Base-by-base conservation (phyloP, 2,113 vertebrate species). In the Ceratotherium simum region DNA sequence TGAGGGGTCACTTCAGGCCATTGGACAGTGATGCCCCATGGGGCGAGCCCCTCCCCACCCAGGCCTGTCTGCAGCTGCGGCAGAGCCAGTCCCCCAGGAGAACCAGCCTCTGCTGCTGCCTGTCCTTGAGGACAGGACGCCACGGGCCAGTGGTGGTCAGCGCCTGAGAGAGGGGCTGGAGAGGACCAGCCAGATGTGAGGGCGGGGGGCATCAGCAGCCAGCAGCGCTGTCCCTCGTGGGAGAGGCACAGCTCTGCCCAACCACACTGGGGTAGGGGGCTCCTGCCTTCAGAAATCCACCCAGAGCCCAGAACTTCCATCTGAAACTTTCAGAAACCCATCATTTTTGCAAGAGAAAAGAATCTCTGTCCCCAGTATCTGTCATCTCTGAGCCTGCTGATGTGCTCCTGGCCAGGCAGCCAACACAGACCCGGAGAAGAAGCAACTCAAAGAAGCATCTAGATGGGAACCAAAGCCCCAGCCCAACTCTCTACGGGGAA, bases 211-310 rank as follows among this genome's bases (percentile, higher is more conserved):
- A 1, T 21, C 1, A 0, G 14, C 21, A 8, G 29, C 86, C 39
- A 25, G 75, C 58, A 12, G 36, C 80, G 46, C 33, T 1, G 36
- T 8, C 18, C 51, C 69, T 69, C 11, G 0, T 0, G 6, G 36
- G 14, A 23, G 36, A 3, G 48, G 16, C 29, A 5, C 62, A 5
- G 20, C 79, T 29, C 25, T 16, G 3, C 64, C 42, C 17, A 0
- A 0, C n/a, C 16, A 12, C 14, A 0, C 21, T 8, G 25, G 17
- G 13, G 31, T 17, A 3, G 6, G 6, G 2, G 9, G 1, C 1
- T 8, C 25, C n/a, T 3, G 13, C n/a, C 9, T 3, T 20, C 4
- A 2, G 48, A 62, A 51, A 6, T 2, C 20, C 1, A 0, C 48
- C 69, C 65, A 1, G 27, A 54, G 13, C 58, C 81, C 3, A 29